Base-by-base conservation (phyloP, 92 coral and sea anemone genomes). In the Porites rus region DNA sequence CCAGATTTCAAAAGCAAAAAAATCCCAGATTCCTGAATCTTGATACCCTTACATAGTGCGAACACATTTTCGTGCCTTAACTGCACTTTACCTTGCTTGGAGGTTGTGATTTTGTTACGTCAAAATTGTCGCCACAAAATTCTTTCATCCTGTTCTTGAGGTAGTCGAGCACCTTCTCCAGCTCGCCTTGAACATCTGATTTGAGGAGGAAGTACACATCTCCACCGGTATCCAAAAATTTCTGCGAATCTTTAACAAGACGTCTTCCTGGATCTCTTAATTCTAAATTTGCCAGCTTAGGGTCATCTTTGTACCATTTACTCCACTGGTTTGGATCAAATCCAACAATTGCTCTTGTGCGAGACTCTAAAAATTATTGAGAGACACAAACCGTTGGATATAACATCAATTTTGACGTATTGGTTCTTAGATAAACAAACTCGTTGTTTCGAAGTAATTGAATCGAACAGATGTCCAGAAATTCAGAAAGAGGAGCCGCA, bases 211-310 rank as follows among this genome's bases (percentile, higher is more conserved):
- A 94, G 79, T 72, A 94, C 61, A 92, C 76, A 76, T 94, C 97
- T 7, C 97, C 97, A 3, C 97, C 97, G 1, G 97, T 94, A 38
- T 94, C 92, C 51, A 94, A 63, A 63, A 94, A 94, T 65, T 94
- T 94, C 82, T 87, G 84, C 11, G 97, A 94, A 83, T 84, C 90
- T 18, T 70, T 59, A 51, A 94, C 72, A 16, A 94, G 92, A 11
- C 53, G 73, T 12, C 54, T 75, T 20, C 70, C 69, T 7, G 59
- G 79, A 43, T 53, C 8, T 63, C 95, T 90, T 3, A 7, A 84
- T 11, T 92, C 98, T 19, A 94, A 84, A 21, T 87, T 74, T 10
- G 65, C 78, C 59, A 89, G 91, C 21, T 87, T 78, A 10, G 95
- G 90, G 50, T 87, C 88, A 56, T 92, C 88, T 89, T 84, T 58